Percentiles rank a stretch among this genome's conserved stretches.
Evolutionary conservation across 2,888 invertebrate species (phyloP).

Genomic region (Eurytoma californica): DNA sequence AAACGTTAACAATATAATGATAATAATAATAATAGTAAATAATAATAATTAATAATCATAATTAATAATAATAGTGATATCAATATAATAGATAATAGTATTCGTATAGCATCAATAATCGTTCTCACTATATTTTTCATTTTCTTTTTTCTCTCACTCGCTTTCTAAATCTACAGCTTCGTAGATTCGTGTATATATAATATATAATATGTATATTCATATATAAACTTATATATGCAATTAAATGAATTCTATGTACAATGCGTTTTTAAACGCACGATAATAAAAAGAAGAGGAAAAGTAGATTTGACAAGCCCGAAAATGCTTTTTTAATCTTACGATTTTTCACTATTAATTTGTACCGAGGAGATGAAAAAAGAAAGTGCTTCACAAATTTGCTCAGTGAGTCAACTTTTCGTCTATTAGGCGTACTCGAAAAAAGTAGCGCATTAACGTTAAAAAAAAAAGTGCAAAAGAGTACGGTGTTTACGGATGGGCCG

Average conservation of each 20-base stretch:
- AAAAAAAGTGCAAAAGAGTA: no score
- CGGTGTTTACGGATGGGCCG: no score
- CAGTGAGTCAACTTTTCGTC: neutral
- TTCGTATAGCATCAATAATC: constrained; percentile 36
- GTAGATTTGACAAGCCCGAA: neutral
- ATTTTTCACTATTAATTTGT: constrained; percentile 18
- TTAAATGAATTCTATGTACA: constrained; percentile 49
- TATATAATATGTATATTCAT: constrained; percentile 56
- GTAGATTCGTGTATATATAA: constrained; percentile 49
- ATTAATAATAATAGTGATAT: constrained; percentile 43
- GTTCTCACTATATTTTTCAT: constrained; percentile 37
- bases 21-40: constrained; percentile 47
- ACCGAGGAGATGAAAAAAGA: constrained; percentile 40
- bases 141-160: constrained; percentile 47
- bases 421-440: neutral
- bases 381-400: constrained; percentile 38
- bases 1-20: constrained; percentile 54
- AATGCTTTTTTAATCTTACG: constrained; percentile 13
- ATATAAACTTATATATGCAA: constrained; percentile 57
- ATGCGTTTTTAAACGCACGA: constrained; percentile 8
- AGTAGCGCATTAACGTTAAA: neutral
- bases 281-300: neutral
- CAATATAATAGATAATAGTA: constrained; percentile 43
- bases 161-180: constrained; percentile 23
- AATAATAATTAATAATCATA: constrained; percentile 40